A percentile compares a stretch with the other conserved stretches of the same genome.
Conservation (phyloP, 1,140 invertebrate genomes). For the Apis cerana region DNA sequence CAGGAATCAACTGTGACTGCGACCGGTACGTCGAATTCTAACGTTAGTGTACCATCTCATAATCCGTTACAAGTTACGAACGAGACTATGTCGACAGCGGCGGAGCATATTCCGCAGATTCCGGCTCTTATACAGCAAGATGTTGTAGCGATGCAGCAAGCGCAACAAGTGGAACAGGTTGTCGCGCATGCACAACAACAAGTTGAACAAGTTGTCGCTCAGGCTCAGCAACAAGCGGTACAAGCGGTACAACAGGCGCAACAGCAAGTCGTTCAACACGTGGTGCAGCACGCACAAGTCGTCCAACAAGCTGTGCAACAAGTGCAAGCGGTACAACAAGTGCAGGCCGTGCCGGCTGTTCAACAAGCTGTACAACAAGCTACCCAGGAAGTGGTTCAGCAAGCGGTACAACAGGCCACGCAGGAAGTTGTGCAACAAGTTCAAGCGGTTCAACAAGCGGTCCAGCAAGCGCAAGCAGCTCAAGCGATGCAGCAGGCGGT, state of each 20-base stretch:
- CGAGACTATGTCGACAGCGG: slow-evolving; percentile 66
- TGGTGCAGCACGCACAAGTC: slow-evolving; percentile 78
- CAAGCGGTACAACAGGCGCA: slow-evolving; percentile 78
- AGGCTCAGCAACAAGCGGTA: slow-evolving; percentile 76
- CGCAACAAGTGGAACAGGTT: slow-evolving; percentile 78
- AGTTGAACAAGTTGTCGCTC: slow-evolving; percentile 78
- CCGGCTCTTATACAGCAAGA: slow-evolving; percentile 71
- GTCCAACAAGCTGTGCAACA: slow-evolving; percentile 80
- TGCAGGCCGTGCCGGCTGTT: slow-evolving; percentile 78
- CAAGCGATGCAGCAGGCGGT: slow-evolving; percentile 79
- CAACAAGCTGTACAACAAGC: slow-evolving; percentile 82
- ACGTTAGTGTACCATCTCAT: slow-evolving; percentile 64
- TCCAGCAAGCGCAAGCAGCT: slow-evolving; percentile 81
- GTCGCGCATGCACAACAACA: slow-evolving; percentile 78
- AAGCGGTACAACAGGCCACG: slow-evolving; percentile 81
- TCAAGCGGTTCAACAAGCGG: slow-evolving; percentile 84
- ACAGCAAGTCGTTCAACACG: slow-evolving; percentile 78
- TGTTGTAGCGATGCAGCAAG: slow-evolving; percentile 75
- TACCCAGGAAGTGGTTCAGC: slow-evolving; percentile 83
- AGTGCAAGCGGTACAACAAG: slow-evolving; percentile 75
- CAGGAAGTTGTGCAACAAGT: slow-evolving; percentile 80
- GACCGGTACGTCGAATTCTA: slow-evolving; percentile 56
- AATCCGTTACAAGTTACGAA: slow-evolving; percentile 70
- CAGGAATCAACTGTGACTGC: slow-evolving; percentile 82
- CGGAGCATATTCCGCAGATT: slow-evolving; percentile 68